Conservation (phyloP, 2,797 vertebrate genomes). For the Pterois miles region DNA sequence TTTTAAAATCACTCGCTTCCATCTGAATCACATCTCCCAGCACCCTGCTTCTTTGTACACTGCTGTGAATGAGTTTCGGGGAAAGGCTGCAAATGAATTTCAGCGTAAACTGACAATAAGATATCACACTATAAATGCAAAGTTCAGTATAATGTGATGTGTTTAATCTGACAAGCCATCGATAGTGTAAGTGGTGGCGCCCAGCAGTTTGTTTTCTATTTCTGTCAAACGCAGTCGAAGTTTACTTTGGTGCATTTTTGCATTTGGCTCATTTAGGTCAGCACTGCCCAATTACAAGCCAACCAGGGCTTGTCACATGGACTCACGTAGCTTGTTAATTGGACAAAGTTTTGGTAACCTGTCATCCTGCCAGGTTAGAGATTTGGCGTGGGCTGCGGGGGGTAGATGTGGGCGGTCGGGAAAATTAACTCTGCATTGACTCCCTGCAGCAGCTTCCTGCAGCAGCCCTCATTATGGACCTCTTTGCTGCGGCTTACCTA, state of each 20-base stretch:
- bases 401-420: conserved; percentile 45
- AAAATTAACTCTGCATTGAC: conserved; percentile 42
- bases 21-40: conserved; percentile 1
- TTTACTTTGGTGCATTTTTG: conserved; percentile 41
- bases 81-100: not conserved
- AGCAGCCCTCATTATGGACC: conserved; percentile 26
- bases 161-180: conserved; percentile 55
- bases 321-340: conserved; percentile 62
- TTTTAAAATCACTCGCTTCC: conserved; percentile 8
- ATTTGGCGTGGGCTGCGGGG: conserved; percentile 17
- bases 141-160: conserved; percentile 47
- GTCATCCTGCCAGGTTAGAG: conserved; percentile 63
- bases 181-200: conserved; percentile 25
- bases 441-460: conserved; percentile 7
- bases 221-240: conserved; percentile 24
- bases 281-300: conserved; percentile 60
- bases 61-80: conserved; percentile 4
- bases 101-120: not conserved
- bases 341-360: conserved; percentile 54
- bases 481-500: not conserved
- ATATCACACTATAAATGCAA: not conserved
- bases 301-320: conserved; percentile 42
- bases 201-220: conserved; percentile 39
- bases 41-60: not conserved
- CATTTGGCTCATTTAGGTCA: conserved; percentile 51